Evolutionary conservation across 23 tunicate genomes (phyloP), one percentile per base, ranked within the genome.

Genomic region (Aplidium turbinatum): DNA sequence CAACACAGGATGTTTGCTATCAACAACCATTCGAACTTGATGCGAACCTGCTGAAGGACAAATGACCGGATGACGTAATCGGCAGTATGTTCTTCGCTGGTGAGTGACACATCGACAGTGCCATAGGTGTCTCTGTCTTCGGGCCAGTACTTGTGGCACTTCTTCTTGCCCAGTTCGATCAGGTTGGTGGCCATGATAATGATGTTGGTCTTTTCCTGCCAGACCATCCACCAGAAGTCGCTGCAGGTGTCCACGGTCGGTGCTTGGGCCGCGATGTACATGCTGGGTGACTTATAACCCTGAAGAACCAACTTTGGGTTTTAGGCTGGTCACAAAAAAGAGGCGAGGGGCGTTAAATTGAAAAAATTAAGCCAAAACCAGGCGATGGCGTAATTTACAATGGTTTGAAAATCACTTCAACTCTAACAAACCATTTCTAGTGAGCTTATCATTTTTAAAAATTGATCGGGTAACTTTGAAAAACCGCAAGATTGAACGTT

Each of bases 71-170:
- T 57, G 30, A 72, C 75, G 60, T 78, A 82, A 46, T 94, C 94
- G 2, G 90, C 52, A 26, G 68, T 33, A 4, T 62, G 30, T 38
- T 87, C 94, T 55, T 63, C 86, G 33, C 34, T 33, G 54, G 31
- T 87, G 31, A 82, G 76, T 13, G 81, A 77, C 16, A 94, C 94
- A 51, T 77, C 38, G 42, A 94, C 40, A 1, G 82, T 29, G 2
- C 99, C 99, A 34, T 82, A 94, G 0, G 35, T 50, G n/a, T 38
- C 91, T 3, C 75, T 33, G 50, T 87, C 94, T 45, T 87, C 94
- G 1, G 99, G 99, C 99, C 99, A 94, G 80, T 94, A 94, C 57
- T 94, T 82, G 63, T 82, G 78, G 52, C 95, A 94, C 36, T 94
- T 94, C 36, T 38, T 60, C 69, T 78, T 86, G 57, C 99, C 95